phyloP scores from a whole-genome alignment of 1,140 invertebrate genomes.

The Tribolium madens region DNA sequence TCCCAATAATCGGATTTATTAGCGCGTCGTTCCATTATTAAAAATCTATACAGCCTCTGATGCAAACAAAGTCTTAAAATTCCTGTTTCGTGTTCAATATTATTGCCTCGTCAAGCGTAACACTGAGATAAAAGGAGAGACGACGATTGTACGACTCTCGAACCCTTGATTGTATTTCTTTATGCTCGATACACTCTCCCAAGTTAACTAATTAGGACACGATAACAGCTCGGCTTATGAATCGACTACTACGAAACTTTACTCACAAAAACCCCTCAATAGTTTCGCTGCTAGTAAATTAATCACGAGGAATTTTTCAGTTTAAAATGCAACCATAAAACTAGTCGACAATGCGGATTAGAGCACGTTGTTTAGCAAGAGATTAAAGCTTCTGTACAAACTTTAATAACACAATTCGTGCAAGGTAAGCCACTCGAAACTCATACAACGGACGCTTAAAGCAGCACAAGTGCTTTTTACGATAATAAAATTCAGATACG shows the following conservation, averaged over 20 bases:
- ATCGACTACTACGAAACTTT: too few species aligned
- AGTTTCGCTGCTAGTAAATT: not conserved
- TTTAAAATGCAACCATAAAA: not conserved
- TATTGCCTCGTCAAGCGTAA: not conserved
- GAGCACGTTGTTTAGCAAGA: not conserved
- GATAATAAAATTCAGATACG: too few species aligned
- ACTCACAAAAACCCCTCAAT: too few species aligned
- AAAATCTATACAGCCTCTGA: not conserved
- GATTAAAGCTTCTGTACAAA: not conserved
- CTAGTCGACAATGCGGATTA: not conserved
- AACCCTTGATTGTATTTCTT: not conserved
- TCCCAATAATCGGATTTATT: conserved; percentile 4
- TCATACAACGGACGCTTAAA: not conserved
- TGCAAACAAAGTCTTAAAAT: conserved; percentile 8
- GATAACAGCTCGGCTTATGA: not conserved
- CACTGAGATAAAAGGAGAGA: not conserved
- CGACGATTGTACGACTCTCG: not conserved
- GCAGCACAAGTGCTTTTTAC: not conserved
- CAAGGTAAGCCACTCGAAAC: not conserved
- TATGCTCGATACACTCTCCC: too few species aligned
- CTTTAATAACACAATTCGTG: not conserved
- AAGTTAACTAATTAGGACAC: not conserved
- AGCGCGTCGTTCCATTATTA: not conserved
- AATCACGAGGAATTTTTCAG: not conserved
- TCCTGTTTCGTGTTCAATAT: not conserved